A percentile compares a stretch with the other conserved stretches of the same genome.
These are phyloP conservation scores for Polylopha cassiicola DNA, from an alignment of 2,888 invertebrate species.

Conservation along the genomic window DNA sequence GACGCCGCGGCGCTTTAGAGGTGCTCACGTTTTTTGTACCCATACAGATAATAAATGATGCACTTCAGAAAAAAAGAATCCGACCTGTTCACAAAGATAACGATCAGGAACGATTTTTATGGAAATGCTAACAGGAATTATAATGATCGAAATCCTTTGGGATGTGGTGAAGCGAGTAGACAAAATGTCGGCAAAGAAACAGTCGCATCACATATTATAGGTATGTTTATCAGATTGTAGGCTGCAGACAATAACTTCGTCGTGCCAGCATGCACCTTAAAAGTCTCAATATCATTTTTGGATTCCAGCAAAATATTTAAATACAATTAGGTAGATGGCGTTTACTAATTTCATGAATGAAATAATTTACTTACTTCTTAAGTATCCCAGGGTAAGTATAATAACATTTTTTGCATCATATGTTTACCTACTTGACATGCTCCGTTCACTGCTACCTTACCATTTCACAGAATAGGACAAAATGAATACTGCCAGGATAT, in stretches of 20 bases:
- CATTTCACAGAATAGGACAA: too few species aligned
- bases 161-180: conserved; percentile 70
- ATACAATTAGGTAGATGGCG: too few species aligned
- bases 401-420: too few species aligned
- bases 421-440: too few species aligned
- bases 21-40: conserved; percentile 66
- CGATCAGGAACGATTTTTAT: conserved; percentile 74
- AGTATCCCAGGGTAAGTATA: too few species aligned
- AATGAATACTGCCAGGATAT: too few species aligned
- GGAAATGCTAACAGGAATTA: conserved; percentile 73
- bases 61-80: conserved; percentile 67
- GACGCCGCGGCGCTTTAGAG: conserved; percentile 71
- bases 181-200: conserved; percentile 67
- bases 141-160: conserved; percentile 73
- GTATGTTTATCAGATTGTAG: conserved; percentile 37
- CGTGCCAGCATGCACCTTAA: conserved; percentile 12
- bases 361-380: too few species aligned
- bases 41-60: conserved; percentile 75
- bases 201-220: conserved; percentile 43
- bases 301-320: too few species aligned
- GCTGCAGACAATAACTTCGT: conserved; percentile 24
- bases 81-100: conserved; percentile 74
- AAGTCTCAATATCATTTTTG: too few species aligned
- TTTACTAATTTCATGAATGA: too few species aligned
- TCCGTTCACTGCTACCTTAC: too few species aligned